A percentile compares a stretch with the other conserved stretches of the same genome.
Evolutionary conservation across 2,113 vertebrate species (phyloP).

Genomic region (Platichthys stellatus): DNA sequence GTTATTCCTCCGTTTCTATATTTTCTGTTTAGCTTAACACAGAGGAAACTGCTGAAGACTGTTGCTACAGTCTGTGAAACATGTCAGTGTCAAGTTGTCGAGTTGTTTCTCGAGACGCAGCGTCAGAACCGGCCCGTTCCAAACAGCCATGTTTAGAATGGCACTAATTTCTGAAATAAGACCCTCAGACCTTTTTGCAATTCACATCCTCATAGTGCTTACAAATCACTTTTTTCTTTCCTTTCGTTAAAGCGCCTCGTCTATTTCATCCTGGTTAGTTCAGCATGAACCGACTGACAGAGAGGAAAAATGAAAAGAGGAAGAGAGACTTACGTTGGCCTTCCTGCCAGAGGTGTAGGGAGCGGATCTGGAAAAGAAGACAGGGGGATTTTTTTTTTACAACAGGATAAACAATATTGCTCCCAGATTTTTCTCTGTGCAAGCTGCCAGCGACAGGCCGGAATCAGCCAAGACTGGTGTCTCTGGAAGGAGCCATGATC

Average conservation of each 20-base stretch:
- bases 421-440: conserved; percentile 59
- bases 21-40: too few species aligned
- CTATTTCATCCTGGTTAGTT: background rate
- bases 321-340: conserved; percentile 89
- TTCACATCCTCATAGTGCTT: background rate
- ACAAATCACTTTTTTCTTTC: background rate
- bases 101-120: too few species aligned
- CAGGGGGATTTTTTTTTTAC: conserved; percentile 63
- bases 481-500: conserved; percentile 24
- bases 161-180: background rate
- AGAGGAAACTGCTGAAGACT: too few species aligned
- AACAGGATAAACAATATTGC: conserved; percentile 71
- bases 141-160: background rate
- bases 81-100: too few species aligned
- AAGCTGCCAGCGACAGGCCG: conserved; percentile 56
- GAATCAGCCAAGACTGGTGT: conserved; percentile 25
- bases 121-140: too few species aligned
- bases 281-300: conserved; percentile 2
- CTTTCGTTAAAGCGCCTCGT: too few species aligned
- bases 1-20: too few species aligned
- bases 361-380: conserved; percentile 89
- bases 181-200: background rate
- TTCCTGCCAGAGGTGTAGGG: conserved; percentile 91
- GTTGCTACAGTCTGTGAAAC: too few species aligned
- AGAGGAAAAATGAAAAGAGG: conserved; percentile 40